Percentiles rank a stretch among this genome's conserved stretches.
Conservation (phyloP, 2,888 invertebrate genomes). For the Athalia cordata region DNA sequence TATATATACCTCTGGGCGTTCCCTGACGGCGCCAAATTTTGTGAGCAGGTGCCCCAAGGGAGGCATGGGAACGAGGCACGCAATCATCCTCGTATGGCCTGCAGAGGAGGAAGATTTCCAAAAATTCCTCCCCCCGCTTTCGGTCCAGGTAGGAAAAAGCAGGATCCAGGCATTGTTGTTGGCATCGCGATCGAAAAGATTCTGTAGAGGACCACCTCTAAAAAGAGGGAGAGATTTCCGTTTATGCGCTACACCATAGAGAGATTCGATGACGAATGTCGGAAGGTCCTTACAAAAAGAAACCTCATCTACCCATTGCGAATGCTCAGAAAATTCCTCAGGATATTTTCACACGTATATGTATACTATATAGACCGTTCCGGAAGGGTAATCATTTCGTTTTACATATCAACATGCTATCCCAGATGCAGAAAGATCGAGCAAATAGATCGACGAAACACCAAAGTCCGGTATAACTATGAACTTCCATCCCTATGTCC, state of each 20-base stretch:
- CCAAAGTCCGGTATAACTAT: background rate
- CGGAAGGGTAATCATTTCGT: no score
- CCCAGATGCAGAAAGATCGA: no score
- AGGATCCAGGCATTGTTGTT: conserved; percentile 13
- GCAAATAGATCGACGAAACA: no score
- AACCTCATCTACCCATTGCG: no score
- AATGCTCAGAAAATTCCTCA: no score
- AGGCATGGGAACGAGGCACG: conserved; percentile 50
- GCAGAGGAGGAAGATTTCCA: conserved; percentile 18
- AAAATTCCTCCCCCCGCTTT: conserved; percentile 1
- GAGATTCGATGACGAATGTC: background rate
- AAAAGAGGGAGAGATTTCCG: conserved; percentile 24
- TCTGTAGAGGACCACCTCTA: background rate
- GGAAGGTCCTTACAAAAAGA: no score
- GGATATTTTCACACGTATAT: no score
- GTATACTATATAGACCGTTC: no score
- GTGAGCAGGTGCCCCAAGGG: conserved; percentile 53
- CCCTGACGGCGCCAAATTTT: conserved; percentile 34
- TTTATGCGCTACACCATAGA: conserved; percentile 8
- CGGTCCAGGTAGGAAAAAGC: conserved; percentile 4
- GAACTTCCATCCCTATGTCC: background rate
- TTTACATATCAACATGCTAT: no score
- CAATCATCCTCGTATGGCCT: background rate
- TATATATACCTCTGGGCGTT: background rate
- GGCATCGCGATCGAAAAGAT: conserved; percentile 10